Evolutionary conservation across 2,888 invertebrate species (phyloP), one percentile per base, ranked within the genome.

Genomic region (Lymantria monacha): DNA sequence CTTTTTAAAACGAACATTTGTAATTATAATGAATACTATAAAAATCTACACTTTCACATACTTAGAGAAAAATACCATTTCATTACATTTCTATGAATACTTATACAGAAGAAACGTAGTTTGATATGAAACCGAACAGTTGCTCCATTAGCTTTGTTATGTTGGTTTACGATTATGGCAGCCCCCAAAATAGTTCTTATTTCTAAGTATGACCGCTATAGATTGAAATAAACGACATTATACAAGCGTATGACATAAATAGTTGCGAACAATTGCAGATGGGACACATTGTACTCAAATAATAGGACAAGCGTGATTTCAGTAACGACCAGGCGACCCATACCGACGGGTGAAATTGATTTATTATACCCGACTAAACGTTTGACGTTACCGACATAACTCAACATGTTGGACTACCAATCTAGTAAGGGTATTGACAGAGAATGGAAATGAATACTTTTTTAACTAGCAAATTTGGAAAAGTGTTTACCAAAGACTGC

Each of bases 201-300:
- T 45, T 44, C 22, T 42, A 46, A 42, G 13, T 46, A 43, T n/a
- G 38, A 54, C 42, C 55, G 57, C 48, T 2, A 53, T 57, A 52
- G 58, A 53, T 67, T 61, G 45, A 56, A 63, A 53, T 59, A 57
- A 66, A 59, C 60, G 46, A 38, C 46, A 50, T 55, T 37, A 52
- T 61, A 60, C 56, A 54, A 67, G 41, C 54, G 51, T 54, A 66
- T 61, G 57, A 70, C 70, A 82, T 82, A 81, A 83, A 80, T 79
- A 72, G 61, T 74, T 66, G 55, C 55, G 52, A 70, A 73, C 72
- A 77, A 74, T 74, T 72, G 76, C 66, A 71, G 68, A 74, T 69
- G 71, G 64, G 70, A 59, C 72, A 69, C 71, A 78, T 77, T 83
- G 76, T 78, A 66, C 61, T 65, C 69, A 70, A 68, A 83, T 78